Conservation (phyloP, 2,888 invertebrate species). For the Parnassius orleans region DNA sequence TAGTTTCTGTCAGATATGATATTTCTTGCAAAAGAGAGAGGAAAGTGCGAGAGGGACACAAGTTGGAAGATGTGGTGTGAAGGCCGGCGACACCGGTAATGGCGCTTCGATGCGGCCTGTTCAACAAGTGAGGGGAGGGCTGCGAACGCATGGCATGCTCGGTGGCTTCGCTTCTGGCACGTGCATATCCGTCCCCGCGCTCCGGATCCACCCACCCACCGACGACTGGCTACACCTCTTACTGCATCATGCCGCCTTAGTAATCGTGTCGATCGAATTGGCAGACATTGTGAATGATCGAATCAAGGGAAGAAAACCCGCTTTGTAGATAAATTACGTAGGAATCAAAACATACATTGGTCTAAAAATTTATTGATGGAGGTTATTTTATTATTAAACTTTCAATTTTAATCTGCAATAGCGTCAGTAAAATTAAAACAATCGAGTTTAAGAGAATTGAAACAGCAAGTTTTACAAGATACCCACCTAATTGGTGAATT, state of each 20-base stretch:
- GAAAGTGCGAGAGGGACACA: constrained; percentile 27
- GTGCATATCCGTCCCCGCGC: constrained; percentile 35
- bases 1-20: constrained; percentile 20
- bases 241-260: constrained; percentile 56
- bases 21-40: constrained; percentile 21
- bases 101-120: constrained; percentile 45
- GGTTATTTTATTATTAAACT: too few species aligned
- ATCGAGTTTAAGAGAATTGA: too few species aligned
- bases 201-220: constrained; percentile 42
- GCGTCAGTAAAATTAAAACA: too few species aligned
- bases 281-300: constrained; percentile 65
- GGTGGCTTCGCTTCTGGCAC: constrained; percentile 51
- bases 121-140: constrained; percentile 70
- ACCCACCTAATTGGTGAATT: too few species aligned
- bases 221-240: constrained; percentile 53
- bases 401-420: too few species aligned
- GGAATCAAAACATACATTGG: too few species aligned
- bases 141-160: constrained; percentile 70
- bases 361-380: too few species aligned
- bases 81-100: constrained; percentile 38
- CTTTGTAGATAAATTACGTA: constrained; percentile 5
- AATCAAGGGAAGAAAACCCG: constrained; percentile 25
- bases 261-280: constrained; percentile 65
- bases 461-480: too few species aligned
- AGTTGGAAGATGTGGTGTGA: constrained; percentile 43